These are phyloP conservation scores for Festucalex cinctus DNA, from an alignment of 2,113 vertebrate species.

Conservation along the genomic window DNA sequence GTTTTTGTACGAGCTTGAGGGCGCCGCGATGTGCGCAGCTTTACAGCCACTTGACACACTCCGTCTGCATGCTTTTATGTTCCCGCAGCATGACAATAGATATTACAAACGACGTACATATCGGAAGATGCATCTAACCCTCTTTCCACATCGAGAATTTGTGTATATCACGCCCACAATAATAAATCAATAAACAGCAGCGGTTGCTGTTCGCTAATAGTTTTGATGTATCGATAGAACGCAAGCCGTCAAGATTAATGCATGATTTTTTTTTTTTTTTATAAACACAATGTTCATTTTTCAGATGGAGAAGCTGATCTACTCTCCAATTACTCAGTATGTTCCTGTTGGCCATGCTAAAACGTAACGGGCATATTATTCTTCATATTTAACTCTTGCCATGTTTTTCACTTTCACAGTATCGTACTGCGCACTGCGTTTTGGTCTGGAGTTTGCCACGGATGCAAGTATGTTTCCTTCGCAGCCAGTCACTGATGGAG, in stretches of 20 bases:
- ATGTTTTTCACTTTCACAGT: too few species aligned
- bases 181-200: background rate
- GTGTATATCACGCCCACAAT: background rate
- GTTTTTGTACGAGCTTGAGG: slow-evolving; percentile 29
- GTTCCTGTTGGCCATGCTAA: too few species aligned
- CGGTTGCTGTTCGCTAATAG: background rate
- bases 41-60: slow-evolving; percentile 22
- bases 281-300: too few species aligned
- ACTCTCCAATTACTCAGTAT: too few species aligned
- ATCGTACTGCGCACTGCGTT: too few species aligned
- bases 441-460: too few species aligned
- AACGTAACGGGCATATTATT: too few species aligned
- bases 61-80: background rate
- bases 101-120: background rate
- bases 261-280: too few species aligned
- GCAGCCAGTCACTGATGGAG: too few species aligned
- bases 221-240: background rate
- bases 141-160: background rate
- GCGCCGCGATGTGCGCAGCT: slow-evolving; percentile 7
- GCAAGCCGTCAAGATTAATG: background rate
- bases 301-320: too few species aligned
- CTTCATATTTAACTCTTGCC: too few species aligned
- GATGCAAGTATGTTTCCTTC: too few species aligned
- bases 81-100: background rate
- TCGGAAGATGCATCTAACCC: background rate